A percentile compares a stretch with the other conserved stretches of the same genome.
Evolutionary conservation across 2,113 vertebrate species (phyloP).

Genomic region (Martes martes): DNA sequence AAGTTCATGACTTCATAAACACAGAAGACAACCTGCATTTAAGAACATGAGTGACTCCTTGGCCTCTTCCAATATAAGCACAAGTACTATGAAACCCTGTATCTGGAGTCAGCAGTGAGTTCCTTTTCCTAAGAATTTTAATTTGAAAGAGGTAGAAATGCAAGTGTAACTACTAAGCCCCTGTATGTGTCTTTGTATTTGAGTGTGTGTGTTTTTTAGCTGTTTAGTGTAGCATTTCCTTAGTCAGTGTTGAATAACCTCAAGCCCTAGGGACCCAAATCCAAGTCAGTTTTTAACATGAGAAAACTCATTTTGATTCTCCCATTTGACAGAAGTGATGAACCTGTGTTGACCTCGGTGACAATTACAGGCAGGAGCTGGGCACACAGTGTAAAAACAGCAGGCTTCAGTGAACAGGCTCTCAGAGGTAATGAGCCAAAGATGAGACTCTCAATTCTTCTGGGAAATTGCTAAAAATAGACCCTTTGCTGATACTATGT

Average conservation of each 20-base stretch:
- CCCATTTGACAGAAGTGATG: constrained; percentile 63
- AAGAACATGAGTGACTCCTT: not conserved
- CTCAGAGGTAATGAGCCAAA: constrained; percentile 62
- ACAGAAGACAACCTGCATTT: not conserved
- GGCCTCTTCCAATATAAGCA: not conserved
- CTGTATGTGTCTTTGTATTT: not conserved
- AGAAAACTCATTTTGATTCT: constrained; percentile 59
- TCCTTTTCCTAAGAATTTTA: not conserved
- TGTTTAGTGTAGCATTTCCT: constrained; percentile 2
- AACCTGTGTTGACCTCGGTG: constrained; percentile 46
- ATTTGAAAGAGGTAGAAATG: not conserved
- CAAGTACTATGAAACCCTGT: not conserved
- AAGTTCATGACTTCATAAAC: not conserved
- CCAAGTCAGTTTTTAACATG: constrained; percentile 36
- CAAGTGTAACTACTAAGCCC: not conserved
- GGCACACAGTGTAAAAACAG: not conserved
- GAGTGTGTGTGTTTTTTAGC: not conserved
- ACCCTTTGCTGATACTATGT: not conserved
- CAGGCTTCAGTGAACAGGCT: constrained; percentile 48
- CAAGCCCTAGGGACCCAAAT: not conserved
- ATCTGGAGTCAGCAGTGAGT: not conserved
- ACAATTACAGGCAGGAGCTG: constrained; percentile 54
- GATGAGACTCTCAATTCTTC: constrained; percentile 21
- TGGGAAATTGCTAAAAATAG: constrained; percentile 64
- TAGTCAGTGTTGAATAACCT: constrained; percentile 17